Evolutionary conservation across 2,888 invertebrate genomes (phyloP), one percentile per base, ranked within the genome.

Genomic region (Xestia rhomboidea): DNA sequence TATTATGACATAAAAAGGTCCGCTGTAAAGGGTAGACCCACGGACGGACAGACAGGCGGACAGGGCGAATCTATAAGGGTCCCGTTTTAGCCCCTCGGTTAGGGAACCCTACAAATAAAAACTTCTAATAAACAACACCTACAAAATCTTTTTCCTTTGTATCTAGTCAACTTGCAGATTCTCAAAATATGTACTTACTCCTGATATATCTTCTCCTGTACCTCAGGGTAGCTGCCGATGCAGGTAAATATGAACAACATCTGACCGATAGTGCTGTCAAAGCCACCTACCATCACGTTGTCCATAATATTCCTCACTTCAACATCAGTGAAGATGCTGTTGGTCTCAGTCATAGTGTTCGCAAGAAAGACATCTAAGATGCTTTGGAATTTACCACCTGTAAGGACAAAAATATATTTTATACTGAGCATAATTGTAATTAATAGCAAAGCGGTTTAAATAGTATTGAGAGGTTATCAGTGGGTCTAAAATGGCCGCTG

Each of bases 271-370:
- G 76, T 83, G 11, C 87, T 89, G 8, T 89, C 88, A 46, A 82
- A 88, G 3, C 77, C 75, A 57, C 88, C 89, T 0, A 87, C 34
- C 34, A 89, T 27, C 8, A 89, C 38, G 44, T 87, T 89, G 51
- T 87, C 82, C 11, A 78, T 76, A 0, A 87, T 49, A 49, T 84
- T 79, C 54, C 77, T 77, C 2, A 89, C 49, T 10, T 83, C 82
- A 11, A 38, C 13, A 24, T 88, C 87, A 8, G 79, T 80, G 34
- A 81, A 86, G 0, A 77, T 11, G 44, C 80, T 82, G 0, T 63
- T 72, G n/a, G 75, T 63, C 2, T 76, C 76, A 11, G 76, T 81
- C 4, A 77, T n/a, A 13, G 76, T 82, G 54, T 87, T 82, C 60
- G 83, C 80, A 27, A 89, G 41, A 0, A 89, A 15, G 0, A 89